These are phyloP conservation scores for Rhipidura dahli DNA, from an alignment of 2,113 vertebrate species.

Conservation along the genomic window DNA sequence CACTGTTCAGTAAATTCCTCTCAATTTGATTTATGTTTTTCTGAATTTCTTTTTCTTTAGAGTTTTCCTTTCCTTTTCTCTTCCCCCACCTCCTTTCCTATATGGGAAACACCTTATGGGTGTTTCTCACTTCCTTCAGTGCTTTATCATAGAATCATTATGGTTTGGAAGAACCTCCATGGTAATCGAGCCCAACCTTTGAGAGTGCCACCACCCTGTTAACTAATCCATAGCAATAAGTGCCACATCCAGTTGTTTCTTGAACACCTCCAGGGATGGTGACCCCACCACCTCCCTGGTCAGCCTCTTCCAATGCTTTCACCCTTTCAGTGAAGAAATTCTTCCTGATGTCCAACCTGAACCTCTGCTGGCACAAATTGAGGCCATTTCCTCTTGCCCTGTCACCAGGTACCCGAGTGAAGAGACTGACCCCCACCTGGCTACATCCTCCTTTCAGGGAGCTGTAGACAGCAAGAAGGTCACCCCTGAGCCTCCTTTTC, in stretches of 20 bases:
- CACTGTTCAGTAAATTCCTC: neutral
- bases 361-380: accelerated
- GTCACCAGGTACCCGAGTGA: neutral
- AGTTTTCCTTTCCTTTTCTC: neutral
- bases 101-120: too few species aligned
- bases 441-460: neutral
- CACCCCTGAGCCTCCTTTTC: neutral
- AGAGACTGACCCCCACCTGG: neutral
- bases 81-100: neutral
- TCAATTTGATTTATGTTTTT: neutral
- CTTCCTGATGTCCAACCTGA: neutral
- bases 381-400: neutral
- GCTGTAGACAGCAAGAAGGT: neutral
- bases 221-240: neutral
- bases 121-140: neutral
- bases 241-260: neutral
- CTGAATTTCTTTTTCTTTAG: neutral
- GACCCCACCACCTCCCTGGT: neutral
- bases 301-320: neutral
- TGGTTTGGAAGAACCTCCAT: neutral
- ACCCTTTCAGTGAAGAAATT: neutral
- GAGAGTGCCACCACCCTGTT: too few species aligned
- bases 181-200: neutral
- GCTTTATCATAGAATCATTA: neutral
- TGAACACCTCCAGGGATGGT: too few species aligned